Base-by-base conservation (phyloP, 2,888 invertebrate species). In the Lysandra bellargus region DNA sequence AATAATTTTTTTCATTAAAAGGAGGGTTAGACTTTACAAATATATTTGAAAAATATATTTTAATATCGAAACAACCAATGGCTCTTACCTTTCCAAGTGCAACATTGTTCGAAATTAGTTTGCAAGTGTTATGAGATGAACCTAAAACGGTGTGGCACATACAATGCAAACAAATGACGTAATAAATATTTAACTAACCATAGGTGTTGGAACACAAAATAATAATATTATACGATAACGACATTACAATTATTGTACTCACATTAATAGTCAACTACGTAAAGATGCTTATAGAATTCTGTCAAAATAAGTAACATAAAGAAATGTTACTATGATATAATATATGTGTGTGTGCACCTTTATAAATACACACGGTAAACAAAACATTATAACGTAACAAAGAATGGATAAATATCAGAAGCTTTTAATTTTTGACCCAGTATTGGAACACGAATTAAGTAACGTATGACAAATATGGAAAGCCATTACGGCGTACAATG, bases 401-500 rank as follows among this genome's bases (percentile, higher is more conserved):
- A 12, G 14, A 37, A 9, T 12, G 5, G 23, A 75, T 75, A 23
- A 23, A 30, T 12, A 30, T 64, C 64, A 4, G 33, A 17, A 5
- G 69, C 69, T 73, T 49, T 78, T 60, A 61, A 61, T 61, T 78
- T 37, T 37, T 61, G 61, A 78, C 53, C 73, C 23, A 75, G 74
- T 49, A 75, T 17, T 9, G 73, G n/a, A 12, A 44, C 40, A n/a
- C 4, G 44, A 44, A 44, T 7, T 80, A 81, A 79, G 77, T 81
- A 80, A 82, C 82, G 74, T 72, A 73, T 80, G 81, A 82, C 81
- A 82, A 82, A 81, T 82, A 81, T 80, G 81, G 80, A 80, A 82
- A 81, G 79, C 80, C 77, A 72, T 78, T 79, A 80, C 78, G 80
- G 79, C 61, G 80, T 80, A 82, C 83, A 83, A 83, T 82, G 79